Evolutionary conservation across 2,888 invertebrate species (phyloP).

Genomic region (Acleris literana): DNA sequence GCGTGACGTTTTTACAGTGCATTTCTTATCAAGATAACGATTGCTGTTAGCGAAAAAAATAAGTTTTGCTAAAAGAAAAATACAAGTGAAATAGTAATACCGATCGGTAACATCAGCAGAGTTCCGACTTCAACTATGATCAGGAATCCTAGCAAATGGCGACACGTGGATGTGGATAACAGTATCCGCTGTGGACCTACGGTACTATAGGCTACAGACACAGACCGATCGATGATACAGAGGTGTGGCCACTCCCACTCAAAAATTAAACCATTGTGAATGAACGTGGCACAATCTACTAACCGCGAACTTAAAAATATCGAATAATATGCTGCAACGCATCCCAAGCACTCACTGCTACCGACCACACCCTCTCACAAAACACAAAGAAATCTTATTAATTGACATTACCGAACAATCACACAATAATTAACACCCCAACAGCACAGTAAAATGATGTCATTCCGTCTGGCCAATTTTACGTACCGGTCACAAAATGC

Average conservation of each 20-base stretch:
- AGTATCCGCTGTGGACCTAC: constrained; percentile 6
- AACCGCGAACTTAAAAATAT: neutral
- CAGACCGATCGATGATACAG: constrained; percentile 50
- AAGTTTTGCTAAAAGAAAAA: neutral
- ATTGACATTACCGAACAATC: constrained; percentile 7
- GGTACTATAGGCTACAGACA: constrained; percentile 43
- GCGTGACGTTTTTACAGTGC: constrained; percentile 6
- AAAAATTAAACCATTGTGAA: constrained; percentile 7
- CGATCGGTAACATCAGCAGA: constrained; percentile 22
- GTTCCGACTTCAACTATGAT: neutral
- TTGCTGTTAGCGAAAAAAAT: constrained; percentile 9
- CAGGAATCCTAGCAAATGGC: constrained; percentile 45
- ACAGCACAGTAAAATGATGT: constrained; percentile 24
- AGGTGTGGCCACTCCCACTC: constrained; percentile 43
- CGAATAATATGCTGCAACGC: constrained; percentile 10
- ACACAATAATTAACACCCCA: constrained; percentile 9
- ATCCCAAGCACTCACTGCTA: constrained; percentile 1
- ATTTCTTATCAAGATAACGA: constrained; percentile 21
- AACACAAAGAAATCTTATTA: neutral
- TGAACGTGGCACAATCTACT: constrained; percentile 18
- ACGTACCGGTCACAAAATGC: constrained; percentile 73
- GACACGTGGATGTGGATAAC: constrained; percentile 39
- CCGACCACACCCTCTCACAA: constrained; percentile 23
- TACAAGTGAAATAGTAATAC: constrained; percentile 24
- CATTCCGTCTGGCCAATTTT: constrained; percentile 24